Base-by-base conservation (phyloP, 1,140 invertebrate genomes). In the Eupristina koningsbergeri region DNA sequence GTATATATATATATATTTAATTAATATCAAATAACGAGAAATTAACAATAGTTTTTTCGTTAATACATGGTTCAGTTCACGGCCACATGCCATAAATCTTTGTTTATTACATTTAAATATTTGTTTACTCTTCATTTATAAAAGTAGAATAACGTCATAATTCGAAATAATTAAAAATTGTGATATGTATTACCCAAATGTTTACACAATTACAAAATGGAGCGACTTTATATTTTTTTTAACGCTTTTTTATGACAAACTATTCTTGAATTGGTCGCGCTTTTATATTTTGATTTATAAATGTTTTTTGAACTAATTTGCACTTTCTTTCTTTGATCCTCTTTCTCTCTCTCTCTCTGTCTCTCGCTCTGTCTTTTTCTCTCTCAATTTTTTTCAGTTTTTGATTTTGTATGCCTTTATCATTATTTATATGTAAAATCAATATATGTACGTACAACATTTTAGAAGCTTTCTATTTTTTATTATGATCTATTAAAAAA, bases 81-180 rank as follows among this genome's bases (percentile, higher is more conserved):
- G 31, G 9, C 9, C 5, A 17, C 19, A 15, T 34, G 47, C 19
- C 11, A 15, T 67, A 34, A 8, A 67, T 67, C 31, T 67, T 17
- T 34, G 11, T 3, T 34, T 67, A 3, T 29, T 67, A 11, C 15
- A 19, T 34, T 17, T 67, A 13, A 31, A 1, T 34, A 34, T 67
- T 67, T 3, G 31, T 34, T 8, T 19, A 34, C 19, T 0, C 69
- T 69, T 13, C 26, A 26, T 26, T 58, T 22, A 58, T 13, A 58
- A 13, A 69, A 41, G 34, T 17, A 58, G 22, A 22, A 39, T 36
- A 34, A n/a, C 34, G 7, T 77, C 34, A 19, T 39, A 73, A 71
- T 74, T 69, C 36, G 69, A 83, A 76, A 69, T 36, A 81, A 41
- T 73, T 58, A 19, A 73, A 78, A 78, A 83, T 47, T 17, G 63